A percentile compares a stretch with the other conserved stretches of the same genome.
phyloP scores from a whole-genome alignment of 37 sponge, comb jelly and placozoan genomes.

The Oopsacas minuta region DNA sequence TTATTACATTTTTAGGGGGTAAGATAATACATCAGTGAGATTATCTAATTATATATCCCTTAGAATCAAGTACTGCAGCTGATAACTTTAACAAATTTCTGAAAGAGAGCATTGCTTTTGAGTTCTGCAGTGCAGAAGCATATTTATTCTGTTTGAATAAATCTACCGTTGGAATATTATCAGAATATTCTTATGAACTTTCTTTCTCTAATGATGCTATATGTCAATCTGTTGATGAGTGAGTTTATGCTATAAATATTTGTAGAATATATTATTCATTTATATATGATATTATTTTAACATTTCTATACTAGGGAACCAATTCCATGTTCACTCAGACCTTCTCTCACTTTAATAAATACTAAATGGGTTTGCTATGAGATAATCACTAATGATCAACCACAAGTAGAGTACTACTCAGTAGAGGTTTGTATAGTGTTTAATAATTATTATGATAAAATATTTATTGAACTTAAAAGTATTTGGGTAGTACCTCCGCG shows the following conservation, averaged over 20 bases:
- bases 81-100: not conserved
- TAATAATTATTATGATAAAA: not conserved
- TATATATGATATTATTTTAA: not conserved
- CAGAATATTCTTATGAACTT: not conserved
- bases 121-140: not conserved
- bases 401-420: not conserved
- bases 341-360: not conserved
- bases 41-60: no score
- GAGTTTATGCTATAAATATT: not conserved
- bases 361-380: not conserved
- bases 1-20: no score
- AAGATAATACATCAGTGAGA: no score
- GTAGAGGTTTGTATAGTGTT: not conserved
- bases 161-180: not conserved
- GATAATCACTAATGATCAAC: not conserved
- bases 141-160: not conserved
- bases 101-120: not conserved
- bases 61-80: not conserved
- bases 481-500: no score
- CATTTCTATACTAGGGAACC: not conserved
- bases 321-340: not conserved
- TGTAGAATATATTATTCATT: not conserved
- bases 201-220: not conserved
- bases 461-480: not conserved
- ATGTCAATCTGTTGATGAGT: not conserved